A percentile compares a stretch with the other conserved stretches of the same genome.
phyloP scores from a whole-genome alignment of 2,113 vertebrate genomes.

The Verasper variegatus region DNA sequence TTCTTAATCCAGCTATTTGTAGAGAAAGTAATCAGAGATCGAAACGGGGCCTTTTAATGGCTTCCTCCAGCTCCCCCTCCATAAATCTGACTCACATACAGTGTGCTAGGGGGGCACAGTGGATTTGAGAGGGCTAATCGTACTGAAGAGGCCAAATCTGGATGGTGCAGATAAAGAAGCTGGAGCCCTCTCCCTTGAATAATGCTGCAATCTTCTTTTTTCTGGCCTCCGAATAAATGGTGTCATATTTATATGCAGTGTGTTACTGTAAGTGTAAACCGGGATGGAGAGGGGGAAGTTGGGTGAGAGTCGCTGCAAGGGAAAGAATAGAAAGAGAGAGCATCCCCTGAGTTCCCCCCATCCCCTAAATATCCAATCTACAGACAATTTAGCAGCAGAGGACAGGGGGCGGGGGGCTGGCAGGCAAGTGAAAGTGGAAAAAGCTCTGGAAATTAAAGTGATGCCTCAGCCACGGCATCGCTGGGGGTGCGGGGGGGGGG shows the following conservation, averaged over 20 bases:
- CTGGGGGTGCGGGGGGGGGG: conserved; percentile 31
- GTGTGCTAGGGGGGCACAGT: conserved; percentile 1
- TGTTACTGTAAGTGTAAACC: conserved; percentile 1
- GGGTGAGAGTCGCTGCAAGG: conserved; percentile 28
- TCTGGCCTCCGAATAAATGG: conserved; percentile 22
- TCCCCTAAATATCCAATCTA: conserved; percentile 74
- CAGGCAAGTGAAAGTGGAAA: conserved; percentile 36
- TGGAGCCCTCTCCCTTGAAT: conserved; percentile 17
- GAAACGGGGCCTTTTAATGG: conserved; percentile 39
- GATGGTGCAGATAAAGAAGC: conserved; percentile 62
- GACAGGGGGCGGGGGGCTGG: conserved; percentile 36
- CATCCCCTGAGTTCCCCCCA: conserved; percentile 39
- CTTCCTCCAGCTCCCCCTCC: neutral
- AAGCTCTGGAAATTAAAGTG: conserved; percentile 72
- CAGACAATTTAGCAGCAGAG: conserved; percentile 62
- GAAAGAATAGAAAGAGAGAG: conserved; percentile 30
- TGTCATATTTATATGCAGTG: conserved; percentile 14
- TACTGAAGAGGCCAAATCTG: conserved; percentile 48
- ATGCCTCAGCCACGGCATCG: conserved; percentile 41
- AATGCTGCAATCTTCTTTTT: conserved; percentile 44
- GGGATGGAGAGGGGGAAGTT: conserved; percentile 11
- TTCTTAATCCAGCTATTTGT: conserved; percentile 35
- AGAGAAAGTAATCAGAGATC: conserved; percentile 42
- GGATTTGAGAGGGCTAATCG: conserved; percentile 32
- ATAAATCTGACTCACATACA: conserved; percentile 36